A percentile compares a stretch with the other conserved stretches of the same genome.
Evolutionary conservation across 1,140 invertebrate species (phyloP).

Genomic region (Drosophila elegans): DNA sequence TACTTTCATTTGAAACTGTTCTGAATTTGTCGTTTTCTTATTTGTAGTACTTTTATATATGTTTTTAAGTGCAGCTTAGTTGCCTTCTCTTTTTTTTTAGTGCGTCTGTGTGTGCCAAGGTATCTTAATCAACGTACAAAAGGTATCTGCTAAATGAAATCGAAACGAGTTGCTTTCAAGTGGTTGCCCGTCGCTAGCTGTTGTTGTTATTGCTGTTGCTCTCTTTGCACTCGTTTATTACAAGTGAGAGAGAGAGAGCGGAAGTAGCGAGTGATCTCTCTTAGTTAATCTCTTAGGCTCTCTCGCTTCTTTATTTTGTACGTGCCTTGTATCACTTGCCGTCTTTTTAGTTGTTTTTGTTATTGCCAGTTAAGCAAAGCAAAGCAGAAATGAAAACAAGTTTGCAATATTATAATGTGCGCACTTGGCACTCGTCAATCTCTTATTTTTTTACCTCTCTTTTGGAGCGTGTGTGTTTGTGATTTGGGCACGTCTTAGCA

Average conservation of each 20-base stretch:
- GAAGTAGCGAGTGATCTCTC: slow-evolving; percentile 58
- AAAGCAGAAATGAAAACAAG: slow-evolving; percentile 75
- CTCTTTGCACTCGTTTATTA: slow-evolving; percentile 73
- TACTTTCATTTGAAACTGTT: slow-evolving; percentile 51
- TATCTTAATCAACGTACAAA: slow-evolving; percentile 84
- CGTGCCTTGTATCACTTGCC: slow-evolving; percentile 77
- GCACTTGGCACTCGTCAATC: slow-evolving; percentile 73
- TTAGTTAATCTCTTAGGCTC: slow-evolving; percentile 15
- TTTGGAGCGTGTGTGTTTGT: slow-evolving; percentile 17
- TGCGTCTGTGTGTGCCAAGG: slow-evolving; percentile 69
- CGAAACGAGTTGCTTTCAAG: slow-evolving; percentile 84
- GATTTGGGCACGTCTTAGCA: slow-evolving; percentile 69
- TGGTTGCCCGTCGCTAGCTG: slow-evolving; percentile 71
- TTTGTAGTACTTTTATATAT: slow-evolving; percentile 17
- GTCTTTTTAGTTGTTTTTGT: slow-evolving; percentile 44
- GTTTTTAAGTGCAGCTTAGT: slow-evolving; percentile 41
- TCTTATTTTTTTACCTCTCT: slow-evolving; percentile 24
- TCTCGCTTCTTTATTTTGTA: slow-evolving; percentile 69
- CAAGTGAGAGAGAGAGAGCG: slow-evolving; percentile 64
- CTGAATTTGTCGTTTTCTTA: slow-evolving; percentile 18
- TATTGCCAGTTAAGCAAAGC: slow-evolving; percentile 60
- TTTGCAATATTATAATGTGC: slow-evolving; percentile 83
- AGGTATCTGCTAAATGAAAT: slow-evolving; percentile 84
- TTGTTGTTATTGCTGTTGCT: slow-evolving; percentile 42
- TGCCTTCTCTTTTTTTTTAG: slow-evolving; percentile 61